Percentiles rank a stretch among this genome's conserved stretches.
These are phyloP conservation scores for Mormyrops boulengeri DNA, from an alignment of 2,797 vertebrate species.

Conservation along the genomic window DNA sequence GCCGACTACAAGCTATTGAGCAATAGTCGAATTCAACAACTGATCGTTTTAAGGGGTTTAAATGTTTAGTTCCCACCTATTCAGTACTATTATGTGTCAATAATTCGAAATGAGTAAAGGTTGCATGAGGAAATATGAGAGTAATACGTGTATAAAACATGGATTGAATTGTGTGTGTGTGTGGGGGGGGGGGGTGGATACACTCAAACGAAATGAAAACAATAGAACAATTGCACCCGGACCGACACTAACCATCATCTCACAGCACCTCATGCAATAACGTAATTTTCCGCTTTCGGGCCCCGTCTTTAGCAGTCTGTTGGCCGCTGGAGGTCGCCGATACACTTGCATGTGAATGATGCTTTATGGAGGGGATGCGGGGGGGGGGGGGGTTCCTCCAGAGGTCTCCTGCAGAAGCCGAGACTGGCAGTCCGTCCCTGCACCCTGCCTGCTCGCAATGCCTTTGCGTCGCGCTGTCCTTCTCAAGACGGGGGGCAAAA, in stretches of 20 bases:
- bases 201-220: background rate
- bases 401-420: conserved; percentile 46
- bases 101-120: background rate
- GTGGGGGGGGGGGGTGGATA: background rate
- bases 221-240: background rate
- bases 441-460: conserved; percentile 57
- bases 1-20: background rate
- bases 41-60: background rate
- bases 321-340: conserved; percentile 29
- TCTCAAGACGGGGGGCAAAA: conserved; percentile 32
- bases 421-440: conserved; percentile 60
- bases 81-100: background rate
- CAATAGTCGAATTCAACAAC: background rate
- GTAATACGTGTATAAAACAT: background rate
- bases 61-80: background rate
- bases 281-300: background rate
- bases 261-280: background rate
- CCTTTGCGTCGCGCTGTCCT: conserved; percentile 50
- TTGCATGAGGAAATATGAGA: background rate
- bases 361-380: conserved; percentile 23
- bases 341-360: conserved; percentile 7
- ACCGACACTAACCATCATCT: background rate
- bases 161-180: background rate
- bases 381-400: conserved; percentile 49
- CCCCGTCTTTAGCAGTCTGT: background rate